Base-by-base conservation (phyloP, 1,140 invertebrate species). In the Patella vulgata region DNA sequence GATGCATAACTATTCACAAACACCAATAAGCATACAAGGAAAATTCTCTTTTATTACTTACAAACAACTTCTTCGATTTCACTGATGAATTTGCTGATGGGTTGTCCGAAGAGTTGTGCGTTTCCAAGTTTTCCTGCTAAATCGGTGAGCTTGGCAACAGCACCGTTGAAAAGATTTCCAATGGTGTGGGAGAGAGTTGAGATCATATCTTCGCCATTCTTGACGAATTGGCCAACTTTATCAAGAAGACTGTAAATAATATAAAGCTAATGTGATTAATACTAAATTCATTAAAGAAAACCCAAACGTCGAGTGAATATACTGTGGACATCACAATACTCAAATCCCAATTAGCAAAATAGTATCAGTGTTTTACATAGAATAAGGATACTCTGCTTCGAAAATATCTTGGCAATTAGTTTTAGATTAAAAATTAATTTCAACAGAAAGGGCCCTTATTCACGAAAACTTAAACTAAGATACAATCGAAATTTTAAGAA, bases 31-130 rank as follows among this genome's bases (percentile, higher is more conserved):
- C n/a, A 17, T 46, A 19, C 6, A 17, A 19, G n/a, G 25, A 17
- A 46, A 46, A 17, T 19, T 6, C n/a, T n/a, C 12, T 6, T 9
- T 31, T 6, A 31, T 21, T 54, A 40, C 36, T 36, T 54, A 54
- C 52, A 14, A 19, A 54, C 52, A 42, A 54, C 33, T n/a, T 25
- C 40, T 21, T 54, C 36, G 33, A 54, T 54, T 40, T 54, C 33
- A 40, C 9, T 11, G 28, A 54, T n/a, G 52, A 54, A 19, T 12
- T 54, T 40, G 17, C 23, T 21, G n/a, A 54, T 2, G n/a, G 52
- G 36, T 21, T 23, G 30, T 14, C 40, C 40, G 12, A 54, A 33
- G 52, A 54, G 25, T 21, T 54, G 31, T 21, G 40, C 17, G 17
- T 21, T 40, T 30, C 21, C 21, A 21, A 54, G 23, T 19, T 40